Evolutionary conservation across 2,888 invertebrate species (phyloP), one percentile per base, ranked within the genome.

Genomic region (Hecatera dysodea): DNA sequence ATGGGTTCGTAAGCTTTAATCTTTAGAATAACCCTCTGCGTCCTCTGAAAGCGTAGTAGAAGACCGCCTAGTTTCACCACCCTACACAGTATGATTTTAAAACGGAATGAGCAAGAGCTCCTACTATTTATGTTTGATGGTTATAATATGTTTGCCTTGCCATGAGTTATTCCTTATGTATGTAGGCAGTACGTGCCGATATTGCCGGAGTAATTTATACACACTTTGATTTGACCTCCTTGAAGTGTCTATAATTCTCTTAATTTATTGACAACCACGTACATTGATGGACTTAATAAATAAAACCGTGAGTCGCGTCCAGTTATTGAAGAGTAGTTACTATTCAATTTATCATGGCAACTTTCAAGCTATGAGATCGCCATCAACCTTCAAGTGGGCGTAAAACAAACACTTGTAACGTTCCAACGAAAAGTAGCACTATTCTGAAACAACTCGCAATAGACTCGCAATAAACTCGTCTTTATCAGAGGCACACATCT

Each of bases 401-500:
- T 66, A 59, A 80, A 76, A 65, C 71, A 59, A 77, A 81, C 53
- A 81, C 39, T 68, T 50, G 29, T 39, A 65, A 50, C 52, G 48
- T 22, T 71, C n/a, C 19, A 29, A 39, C 55, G 1, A 55, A 60
- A 59, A 52, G 72, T 56, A 48, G 46, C 66, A 60, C 57, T 44
- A 50, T 60, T 67, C 67, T 27, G 15, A 52, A 52, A 59, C 52
- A 46, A 67, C 75, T 62, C n/a, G 64, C 67, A 74, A 53, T 71
- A 53, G 36, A 50, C 53, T 65, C 48, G 22, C 52, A 46, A 39
- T 75, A 56, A 60, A 71, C 27, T 69, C 50, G 22, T 33, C 50
- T 46, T 69, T 73, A 82, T 82, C 82, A 42, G 57, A 64, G 48
- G 44, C 67, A 68, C 61, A 72, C 33, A 82, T 79, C 79, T 79